Evolutionary conservation across 2,797 vertebrate genomes (phyloP).

Genomic region (Squalus acanthias): DNA sequence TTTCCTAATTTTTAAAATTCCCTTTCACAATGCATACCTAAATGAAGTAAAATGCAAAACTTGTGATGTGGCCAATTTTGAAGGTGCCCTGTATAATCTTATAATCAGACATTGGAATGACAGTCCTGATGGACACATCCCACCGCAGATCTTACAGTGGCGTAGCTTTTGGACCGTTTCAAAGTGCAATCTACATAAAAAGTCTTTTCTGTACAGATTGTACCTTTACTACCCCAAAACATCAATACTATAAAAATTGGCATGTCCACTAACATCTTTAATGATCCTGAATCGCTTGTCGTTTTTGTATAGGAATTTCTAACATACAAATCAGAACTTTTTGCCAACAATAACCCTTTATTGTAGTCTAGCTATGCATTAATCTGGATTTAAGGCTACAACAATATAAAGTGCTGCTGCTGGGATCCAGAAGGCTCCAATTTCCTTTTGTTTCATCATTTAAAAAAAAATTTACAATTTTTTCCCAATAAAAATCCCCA

Average conservation of each 20-base stretch:
- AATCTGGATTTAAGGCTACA: background rate
- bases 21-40: background rate
- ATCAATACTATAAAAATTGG: background rate
- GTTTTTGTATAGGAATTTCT: background rate
- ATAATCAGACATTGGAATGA: background rate
- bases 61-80: background rate
- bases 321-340: background rate
- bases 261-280: background rate
- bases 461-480: background rate
- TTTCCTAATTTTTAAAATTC: background rate
- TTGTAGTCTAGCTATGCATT: no score
- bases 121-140: background rate
- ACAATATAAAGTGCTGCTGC: background rate
- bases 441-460: conserved; percentile 29
- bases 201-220: background rate
- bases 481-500: background rate
- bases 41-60: background rate
- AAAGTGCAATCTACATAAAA: background rate
- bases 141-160: background rate
- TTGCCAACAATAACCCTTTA: background rate
- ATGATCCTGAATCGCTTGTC: background rate
- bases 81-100: background rate
- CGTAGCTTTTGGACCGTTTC: background rate
- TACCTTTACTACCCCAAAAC: background rate
- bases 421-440: conserved; percentile 16